Evolutionary conservation across 2,113 vertebrate genomes (phyloP).

Genomic region (Romanogobio albipinnatus): DNA sequence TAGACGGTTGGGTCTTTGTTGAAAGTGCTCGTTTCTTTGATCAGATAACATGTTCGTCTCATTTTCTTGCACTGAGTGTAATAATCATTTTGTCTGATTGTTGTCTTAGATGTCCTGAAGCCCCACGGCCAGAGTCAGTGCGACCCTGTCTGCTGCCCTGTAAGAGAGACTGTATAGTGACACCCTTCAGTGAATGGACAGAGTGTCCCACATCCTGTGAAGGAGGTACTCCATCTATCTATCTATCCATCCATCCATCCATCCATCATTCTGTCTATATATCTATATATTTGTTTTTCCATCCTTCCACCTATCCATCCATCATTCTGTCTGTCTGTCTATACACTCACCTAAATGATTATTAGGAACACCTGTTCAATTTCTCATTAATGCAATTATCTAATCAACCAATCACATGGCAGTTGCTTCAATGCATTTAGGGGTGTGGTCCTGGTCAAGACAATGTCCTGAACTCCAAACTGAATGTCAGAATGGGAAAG

Average conservation of each 20-base stretch:
- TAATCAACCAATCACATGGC: too few species aligned
- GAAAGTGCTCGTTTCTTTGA: slow-evolving; percentile 14
- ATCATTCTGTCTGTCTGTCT: neutral
- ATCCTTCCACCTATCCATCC: neutral
- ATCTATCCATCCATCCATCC: neutral
- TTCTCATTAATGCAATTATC: too few species aligned
- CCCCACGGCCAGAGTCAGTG: slow-evolving; percentile 88
- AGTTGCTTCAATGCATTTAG: too few species aligned
- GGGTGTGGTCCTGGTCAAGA: too few species aligned
- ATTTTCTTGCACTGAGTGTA: slow-evolving; percentile 14
- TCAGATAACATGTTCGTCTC: neutral
- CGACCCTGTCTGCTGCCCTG: slow-evolving; percentile 90
- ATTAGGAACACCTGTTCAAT: too few species aligned
- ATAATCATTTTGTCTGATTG: slow-evolving; percentile 12
- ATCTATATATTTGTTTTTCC: neutral
- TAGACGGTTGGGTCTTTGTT: neutral
- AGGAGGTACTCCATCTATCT: slow-evolving; percentile 76
- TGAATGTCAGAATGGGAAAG: too few species aligned
- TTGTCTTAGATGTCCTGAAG: slow-evolving; percentile 85
- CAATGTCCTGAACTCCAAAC: too few species aligned
- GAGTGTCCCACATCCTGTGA: slow-evolving; percentile 83
- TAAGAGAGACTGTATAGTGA: slow-evolving; percentile 91
- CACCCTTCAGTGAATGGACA: slow-evolving; percentile 92
- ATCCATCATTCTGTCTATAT: neutral
- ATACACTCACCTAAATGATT: too few species aligned